Base-by-base conservation (phyloP, 2,888 invertebrate species). In the Tetanocera ferruginea region DNA sequence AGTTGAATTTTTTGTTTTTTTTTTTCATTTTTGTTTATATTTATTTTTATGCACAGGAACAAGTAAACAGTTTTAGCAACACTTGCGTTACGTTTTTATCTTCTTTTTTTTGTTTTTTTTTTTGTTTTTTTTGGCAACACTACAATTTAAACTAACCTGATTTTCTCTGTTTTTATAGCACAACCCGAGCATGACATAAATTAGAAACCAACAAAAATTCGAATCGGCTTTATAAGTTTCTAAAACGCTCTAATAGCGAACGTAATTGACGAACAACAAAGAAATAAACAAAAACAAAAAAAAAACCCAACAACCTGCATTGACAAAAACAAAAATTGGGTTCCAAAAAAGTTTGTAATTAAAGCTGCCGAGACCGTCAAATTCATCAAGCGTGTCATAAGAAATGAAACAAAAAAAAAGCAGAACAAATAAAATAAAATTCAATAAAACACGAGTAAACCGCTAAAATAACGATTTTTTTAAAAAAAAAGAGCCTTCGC, bases 211-310 rank as follows among this genome's bases (percentile, higher is more conserved):
- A 34, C 66, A 66, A 17, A 66, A 31, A 31, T 37, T 34, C 4
- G 34, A 34, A 37, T 66, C n/a, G 34, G 66, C 37, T 28, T 69
- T 28, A 71, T 57, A 49, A 77, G 74, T 76, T 76, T 79, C 76
- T 76, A 77, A 76, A 79, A 75, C 69, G 76, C 76, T 76, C 79
- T 77, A 55, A 79, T 77, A 70, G 62, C 64, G 74, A 34, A 57
- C 25, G 43, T 73, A 79, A 79, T 74, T 79, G 73, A 14, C 31
- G 52, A 57, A 25, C 43, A 74, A 74, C 69, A 73, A 60, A 34
- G 55, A 31, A 52, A 25, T 55, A 28, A 19, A 43, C 25, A 19
- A 49, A 43, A 43, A 37, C 25, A 11, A 49, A 34, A 28, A 55
- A 37, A 52, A 5, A 51, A 52, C 14, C 19, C 28, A 66, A 34